Evolutionary conservation across 2,888 invertebrate genomes (phyloP).

Genomic region (Crematogaster levior): DNA sequence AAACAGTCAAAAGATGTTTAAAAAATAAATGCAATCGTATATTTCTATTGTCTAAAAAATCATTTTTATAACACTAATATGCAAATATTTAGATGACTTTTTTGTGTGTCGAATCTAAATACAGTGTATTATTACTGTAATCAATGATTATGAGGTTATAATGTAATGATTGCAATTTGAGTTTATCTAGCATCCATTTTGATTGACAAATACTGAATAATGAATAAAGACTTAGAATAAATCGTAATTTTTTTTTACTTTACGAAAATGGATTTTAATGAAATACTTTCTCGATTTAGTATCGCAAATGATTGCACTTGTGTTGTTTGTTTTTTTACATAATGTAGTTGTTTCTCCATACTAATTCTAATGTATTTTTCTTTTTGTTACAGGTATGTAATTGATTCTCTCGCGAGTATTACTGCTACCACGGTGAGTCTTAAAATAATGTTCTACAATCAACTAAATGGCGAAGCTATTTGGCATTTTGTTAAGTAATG

Average conservation of each 20-base stretch:
- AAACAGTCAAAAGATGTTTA: background rate
- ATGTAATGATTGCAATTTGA: constrained; percentile 17
- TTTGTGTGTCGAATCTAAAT: background rate
- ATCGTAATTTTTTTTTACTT: background rate
- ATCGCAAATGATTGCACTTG: background rate
- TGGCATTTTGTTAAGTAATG: background rate
- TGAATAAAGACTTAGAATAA: constrained; percentile 6
- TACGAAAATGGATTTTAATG: background rate
- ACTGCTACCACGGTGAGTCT: constrained; percentile 62
- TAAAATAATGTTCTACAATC: constrained; percentile 42
- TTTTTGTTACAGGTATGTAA: constrained; percentile 78
- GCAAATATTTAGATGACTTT: constrained; percentile 1
- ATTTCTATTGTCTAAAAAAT: background rate
- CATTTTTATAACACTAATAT: background rate
- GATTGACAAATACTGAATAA: background rate
- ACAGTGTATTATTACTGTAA: background rate
- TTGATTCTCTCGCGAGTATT: constrained; percentile 23
- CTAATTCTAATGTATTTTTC: constrained; percentile 21
- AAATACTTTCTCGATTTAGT: background rate
- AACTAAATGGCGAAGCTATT: background rate
- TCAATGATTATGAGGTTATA: background rate
- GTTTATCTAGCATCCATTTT: constrained; percentile 30
- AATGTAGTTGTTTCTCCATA: background rate
- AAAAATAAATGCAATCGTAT: background rate
- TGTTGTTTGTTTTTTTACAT: background rate